Percentiles rank a stretch among this genome's conserved stretches.
These are phyloP conservation scores for Cherax quadricarinatus DNA, from an alignment of 1,140 invertebrate genomes.

Conservation along the genomic window DNA sequence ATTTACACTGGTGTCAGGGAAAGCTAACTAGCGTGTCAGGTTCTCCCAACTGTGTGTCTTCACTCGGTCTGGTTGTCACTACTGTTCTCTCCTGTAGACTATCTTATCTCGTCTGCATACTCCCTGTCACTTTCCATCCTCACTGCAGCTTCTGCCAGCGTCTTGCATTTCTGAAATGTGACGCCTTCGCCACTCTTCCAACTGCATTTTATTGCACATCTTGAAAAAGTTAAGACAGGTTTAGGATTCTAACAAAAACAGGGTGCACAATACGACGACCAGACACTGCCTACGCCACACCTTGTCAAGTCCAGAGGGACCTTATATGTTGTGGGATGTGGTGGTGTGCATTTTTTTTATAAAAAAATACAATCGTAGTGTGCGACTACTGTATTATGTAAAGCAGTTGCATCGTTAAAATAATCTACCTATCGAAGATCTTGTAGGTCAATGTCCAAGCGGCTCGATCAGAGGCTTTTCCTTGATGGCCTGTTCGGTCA, in stretches of 20 bases:
- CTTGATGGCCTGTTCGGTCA: no score
- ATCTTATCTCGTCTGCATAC: slow-evolving; percentile 4
- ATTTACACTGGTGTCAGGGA: slow-evolving; percentile 1
- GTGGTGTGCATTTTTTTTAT: no score
- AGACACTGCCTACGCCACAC: not conserved
- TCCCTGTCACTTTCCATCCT: not conserved
- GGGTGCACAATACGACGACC: not conserved
- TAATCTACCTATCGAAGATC: no score
- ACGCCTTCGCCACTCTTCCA: not conserved
- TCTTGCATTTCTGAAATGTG: not conserved
- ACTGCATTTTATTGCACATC: not conserved
- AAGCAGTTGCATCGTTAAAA: no score
- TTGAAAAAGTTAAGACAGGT: not conserved
- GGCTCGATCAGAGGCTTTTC: no score
- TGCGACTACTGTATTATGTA: no score
- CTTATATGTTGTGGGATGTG: not conserved
- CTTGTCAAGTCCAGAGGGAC: not conserved
- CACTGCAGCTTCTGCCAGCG: not conserved
- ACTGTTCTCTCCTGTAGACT: not conserved
- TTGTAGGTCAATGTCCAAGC: no score
- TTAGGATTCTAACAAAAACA: not conserved
- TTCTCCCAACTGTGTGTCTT: not conserved
- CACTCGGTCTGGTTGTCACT: not conserved
- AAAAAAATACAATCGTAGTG: no score
- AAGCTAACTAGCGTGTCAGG: slow-evolving; percentile 1